Evolutionary conservation across 2,888 invertebrate genomes (phyloP).

Genomic region (Leucophenga maculata): DNA sequence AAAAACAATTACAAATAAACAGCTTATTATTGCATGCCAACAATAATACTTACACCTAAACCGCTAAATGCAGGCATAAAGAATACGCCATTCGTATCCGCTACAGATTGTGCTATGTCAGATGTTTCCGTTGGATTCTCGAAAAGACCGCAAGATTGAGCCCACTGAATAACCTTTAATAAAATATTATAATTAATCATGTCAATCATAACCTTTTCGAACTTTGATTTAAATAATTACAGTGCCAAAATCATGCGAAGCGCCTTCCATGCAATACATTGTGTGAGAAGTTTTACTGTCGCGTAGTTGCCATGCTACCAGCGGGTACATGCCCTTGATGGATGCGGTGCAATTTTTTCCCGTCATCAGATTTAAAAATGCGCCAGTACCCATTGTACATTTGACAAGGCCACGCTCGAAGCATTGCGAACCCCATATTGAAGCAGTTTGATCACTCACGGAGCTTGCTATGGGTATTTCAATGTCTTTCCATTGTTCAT

Average conservation of each 20-base stretch:
- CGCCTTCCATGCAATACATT: slow-evolving; percentile 88
- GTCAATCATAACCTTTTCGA: too few species aligned
- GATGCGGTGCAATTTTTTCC: slow-evolving; percentile 84
- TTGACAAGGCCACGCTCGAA: slow-evolving; percentile 85
- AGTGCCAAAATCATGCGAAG: slow-evolving; percentile 90
- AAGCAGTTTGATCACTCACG: slow-evolving; percentile 83
- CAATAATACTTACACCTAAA: slow-evolving; percentile 78
- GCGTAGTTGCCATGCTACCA: slow-evolving; percentile 85
- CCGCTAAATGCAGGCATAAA: slow-evolving; percentile 94
- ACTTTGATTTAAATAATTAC: slow-evolving; percentile 42
- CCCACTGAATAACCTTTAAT: slow-evolving; percentile 83
- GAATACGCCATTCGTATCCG: slow-evolving; percentile 83
- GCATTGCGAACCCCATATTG: slow-evolving; percentile 90
- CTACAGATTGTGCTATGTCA: slow-evolving; percentile 79
- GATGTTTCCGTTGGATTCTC: slow-evolving; percentile 78
- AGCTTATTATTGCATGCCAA: not conserved
- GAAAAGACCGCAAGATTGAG: slow-evolving; percentile 79
- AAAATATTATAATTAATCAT: too few species aligned
- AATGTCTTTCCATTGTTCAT: slow-evolving; percentile 47
- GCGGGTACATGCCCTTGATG: slow-evolving; percentile 88
- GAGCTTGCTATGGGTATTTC: slow-evolving; percentile 79
- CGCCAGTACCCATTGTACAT: slow-evolving; percentile 92
- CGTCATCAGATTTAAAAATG: slow-evolving; percentile 90
- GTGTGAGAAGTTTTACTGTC: slow-evolving; percentile 68
- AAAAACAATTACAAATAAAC: not conserved